Evolutionary conservation across 2,888 invertebrate genomes (phyloP), one percentile per base, ranked within the genome.

Genomic region (Polydrusus pterygomalis): DNA sequence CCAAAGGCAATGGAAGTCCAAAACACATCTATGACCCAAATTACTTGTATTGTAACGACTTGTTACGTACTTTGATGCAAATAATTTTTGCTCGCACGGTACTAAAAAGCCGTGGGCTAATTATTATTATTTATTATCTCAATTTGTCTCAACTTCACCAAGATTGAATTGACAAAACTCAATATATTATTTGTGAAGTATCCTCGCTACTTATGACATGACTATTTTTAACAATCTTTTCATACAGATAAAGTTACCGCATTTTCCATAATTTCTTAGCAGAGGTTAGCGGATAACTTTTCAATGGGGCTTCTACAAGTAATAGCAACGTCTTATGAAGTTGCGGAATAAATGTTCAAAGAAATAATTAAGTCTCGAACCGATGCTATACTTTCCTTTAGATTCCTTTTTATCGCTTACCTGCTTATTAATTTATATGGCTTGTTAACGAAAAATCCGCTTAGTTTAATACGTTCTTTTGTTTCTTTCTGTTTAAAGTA

Each of bases 401-500:
- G 77, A 78, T 80, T 81, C 79, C 78, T 80, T 79, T 79, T 79
- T 68, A 79, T 78, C 79, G 78, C 77, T 82, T 83, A 82, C 80
- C 80, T 83, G 82, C 83, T 85, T 85, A 85, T 84, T 82, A 83
- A 85, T 84, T 86, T 85, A 79, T 86, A 85, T 83, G 86, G 86
- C 85, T 86, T 86, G 81, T 82, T 82, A 80, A 77, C 83, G 82
- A 83, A 83, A 84, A 85, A 84, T 85, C 85, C 84, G 80, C 83
- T 85, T 85, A 85, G 65, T 78, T 78, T 75, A 80, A 83, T 78
- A 80, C 79, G 79, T 82, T 81, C 84, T 84, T 85, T 85, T 84
- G 83, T 85, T 83, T 83, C 82, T 82, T 80, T 79, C 70, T 67
- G 69, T 69, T 49, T 56, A 58, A 45, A 71, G 30, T 64, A 72